A percentile compares a stretch with the other conserved stretches of the same genome.
phyloP scores from a whole-genome alignment of 2,888 invertebrate species.

The Peribatodes rhomboidaria region DNA sequence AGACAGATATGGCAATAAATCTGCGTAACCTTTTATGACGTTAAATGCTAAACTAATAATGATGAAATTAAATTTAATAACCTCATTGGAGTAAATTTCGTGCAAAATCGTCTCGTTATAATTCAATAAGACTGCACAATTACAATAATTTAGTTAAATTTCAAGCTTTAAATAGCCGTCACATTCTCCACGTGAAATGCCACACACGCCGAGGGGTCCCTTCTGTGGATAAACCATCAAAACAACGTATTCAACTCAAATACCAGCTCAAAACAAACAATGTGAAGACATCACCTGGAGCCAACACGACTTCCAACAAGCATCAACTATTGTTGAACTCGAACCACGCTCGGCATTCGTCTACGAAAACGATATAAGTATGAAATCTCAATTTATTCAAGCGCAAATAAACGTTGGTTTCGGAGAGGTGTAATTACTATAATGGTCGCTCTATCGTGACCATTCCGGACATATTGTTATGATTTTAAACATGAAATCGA shows the following conservation, averaged over 20 bases:
- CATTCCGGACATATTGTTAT: conserved; percentile 78
- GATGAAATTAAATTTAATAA: not conserved
- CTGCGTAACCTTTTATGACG: not conserved
- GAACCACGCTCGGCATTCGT: conserved; percentile 58
- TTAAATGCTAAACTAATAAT: conserved; percentile 12
- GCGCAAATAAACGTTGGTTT: conserved; percentile 60
- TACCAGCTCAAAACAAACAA: conserved; percentile 71
- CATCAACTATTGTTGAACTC: conserved; percentile 77
- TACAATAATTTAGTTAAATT: not conserved
- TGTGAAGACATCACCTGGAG: conserved; percentile 71
- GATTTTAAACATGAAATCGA: conserved; percentile 81
- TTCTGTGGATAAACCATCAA: conserved; percentile 26
- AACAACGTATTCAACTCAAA: conserved; percentile 35
- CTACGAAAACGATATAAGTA: conserved; percentile 47
- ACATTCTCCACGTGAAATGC: conserved; percentile 31
- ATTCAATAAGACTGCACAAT: not conserved
- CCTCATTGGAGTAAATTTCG: not conserved
- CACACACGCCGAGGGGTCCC: conserved; percentile 34
- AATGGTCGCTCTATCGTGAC: conserved; percentile 78
- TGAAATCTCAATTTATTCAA: conserved; percentile 49
- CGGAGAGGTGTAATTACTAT: conserved; percentile 76
- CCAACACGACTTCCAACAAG: conserved; percentile 72
- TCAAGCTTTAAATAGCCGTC: conserved; percentile 24
- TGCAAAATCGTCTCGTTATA: conserved; percentile 26
- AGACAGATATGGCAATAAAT: not conserved